Evolutionary conservation across 2,797 vertebrate species (phyloP), one percentile per base, ranked within the genome.

Genomic region (Staurois parvus): DNA sequence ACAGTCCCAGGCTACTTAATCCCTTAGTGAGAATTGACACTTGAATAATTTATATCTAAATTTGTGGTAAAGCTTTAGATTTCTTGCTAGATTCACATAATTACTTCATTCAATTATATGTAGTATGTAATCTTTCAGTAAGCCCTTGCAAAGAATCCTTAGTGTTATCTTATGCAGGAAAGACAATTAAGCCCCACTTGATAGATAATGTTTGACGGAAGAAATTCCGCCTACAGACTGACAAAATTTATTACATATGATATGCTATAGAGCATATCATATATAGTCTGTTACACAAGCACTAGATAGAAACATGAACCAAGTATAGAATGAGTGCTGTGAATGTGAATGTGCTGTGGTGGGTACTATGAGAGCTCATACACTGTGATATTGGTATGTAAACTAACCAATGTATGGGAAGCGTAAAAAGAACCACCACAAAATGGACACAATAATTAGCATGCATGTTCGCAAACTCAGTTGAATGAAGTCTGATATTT

Each of bases 81-180:
- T 83, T 83, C 28, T 75, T 52, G 40, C 40, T 66, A 66, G 56
- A 82, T 73, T 52, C 62, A 73, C 26, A 26, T 34, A 75, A 74
- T 28, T 67, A 48, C 75, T 42, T 67, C 13, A 62, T 52, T 73
- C 21, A 74, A 29, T 74, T 56, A 66, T 72, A 45, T 62, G 62
- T 62, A n/a, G 28, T 72, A 40, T 70, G 30, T 34, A 24, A 7
- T 21, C 52, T 59, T 59, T 59, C 5, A 59, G 52, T 59, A 59
- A 32, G 30, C 15, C 9, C 67, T 69, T 19, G 68, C 34, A 34
- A 19, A 13, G 29, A 34, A 70, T 7, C 68, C 9, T 37, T 24
- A 12, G 15, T 42, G 10, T 3, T 70, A 17, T 34, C 67, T 19
- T 34, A 37, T 37, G 15, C 11, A 72, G 21, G 24, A 72, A 40